These are phyloP conservation scores for Glaucomys volans DNA, from an alignment of 2,113 vertebrate genomes.

Conservation along the genomic window DNA sequence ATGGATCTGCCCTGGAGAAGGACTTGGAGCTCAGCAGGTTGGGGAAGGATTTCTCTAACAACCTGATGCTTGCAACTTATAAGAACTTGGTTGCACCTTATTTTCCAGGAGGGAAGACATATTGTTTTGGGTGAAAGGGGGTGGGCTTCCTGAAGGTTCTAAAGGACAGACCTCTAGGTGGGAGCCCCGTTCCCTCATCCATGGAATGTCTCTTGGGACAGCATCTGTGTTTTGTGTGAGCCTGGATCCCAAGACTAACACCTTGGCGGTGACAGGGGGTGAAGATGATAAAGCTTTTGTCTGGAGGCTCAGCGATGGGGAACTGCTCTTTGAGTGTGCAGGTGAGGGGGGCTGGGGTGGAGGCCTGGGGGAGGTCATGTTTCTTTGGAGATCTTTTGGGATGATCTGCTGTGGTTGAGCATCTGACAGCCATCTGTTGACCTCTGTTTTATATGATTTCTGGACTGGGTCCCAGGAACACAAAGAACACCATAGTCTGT, in stretches of 20 bases:
- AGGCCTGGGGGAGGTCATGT: background rate
- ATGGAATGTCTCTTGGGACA: constrained; percentile 71
- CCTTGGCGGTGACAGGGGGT: constrained; percentile 93
- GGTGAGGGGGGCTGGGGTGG: constrained; percentile 85
- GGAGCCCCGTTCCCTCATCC: background rate
- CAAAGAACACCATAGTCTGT: background rate
- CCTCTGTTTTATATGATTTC: background rate
- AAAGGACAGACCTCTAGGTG: background rate
- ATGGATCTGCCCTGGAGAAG: background rate
- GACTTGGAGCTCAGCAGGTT: background rate
- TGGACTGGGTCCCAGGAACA: background rate
- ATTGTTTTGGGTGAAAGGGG: background rate
- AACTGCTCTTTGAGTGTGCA: constrained; percentile 94
- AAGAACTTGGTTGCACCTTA: background rate
- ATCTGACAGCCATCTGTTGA: background rate
- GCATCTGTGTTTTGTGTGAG: constrained; percentile 96
- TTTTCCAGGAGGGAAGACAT: background rate
- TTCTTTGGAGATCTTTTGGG: background rate
- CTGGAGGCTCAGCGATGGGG: constrained; percentile 94
- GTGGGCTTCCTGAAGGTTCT: background rate
- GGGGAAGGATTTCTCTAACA: background rate
- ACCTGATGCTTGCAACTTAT: background rate
- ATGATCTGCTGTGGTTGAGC: background rate
- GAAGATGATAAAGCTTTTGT: constrained; percentile 97
- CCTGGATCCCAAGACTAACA: constrained; percentile 94